These are phyloP conservation scores for Seira ritae DNA, from an alignment of 2,888 invertebrate genomes.

Conservation along the genomic window DNA sequence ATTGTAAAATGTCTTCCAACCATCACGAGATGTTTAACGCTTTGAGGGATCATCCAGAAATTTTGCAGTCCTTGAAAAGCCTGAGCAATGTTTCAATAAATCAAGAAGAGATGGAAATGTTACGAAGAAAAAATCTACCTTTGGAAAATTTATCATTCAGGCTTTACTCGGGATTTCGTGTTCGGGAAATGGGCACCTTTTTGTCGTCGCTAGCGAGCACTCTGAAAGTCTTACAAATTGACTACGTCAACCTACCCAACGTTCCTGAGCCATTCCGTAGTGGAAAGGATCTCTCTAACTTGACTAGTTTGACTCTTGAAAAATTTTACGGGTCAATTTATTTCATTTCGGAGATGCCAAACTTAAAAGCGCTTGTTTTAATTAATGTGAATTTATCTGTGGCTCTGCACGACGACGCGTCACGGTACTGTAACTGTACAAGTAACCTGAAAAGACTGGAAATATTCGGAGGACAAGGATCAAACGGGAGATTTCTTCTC, in stretches of 20 bases:
- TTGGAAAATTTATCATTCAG: constrained; percentile 36
- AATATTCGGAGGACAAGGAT: constrained; percentile 38
- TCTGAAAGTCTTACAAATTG: constrained; percentile 35
- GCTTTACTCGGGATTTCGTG: constrained; percentile 51
- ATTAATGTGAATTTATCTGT: constrained; percentile 52
- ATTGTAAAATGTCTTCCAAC: constrained; percentile 11
- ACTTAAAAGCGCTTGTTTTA: constrained; percentile 32
- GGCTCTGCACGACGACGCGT: constrained; percentile 56
- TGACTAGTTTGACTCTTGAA: constrained; percentile 44
- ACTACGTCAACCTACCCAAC: constrained; percentile 29
- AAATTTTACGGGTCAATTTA: constrained; percentile 56
- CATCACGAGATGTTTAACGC: constrained; percentile 29
- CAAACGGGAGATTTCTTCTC: constrained; percentile 55
- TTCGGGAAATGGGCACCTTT: constrained; percentile 27
- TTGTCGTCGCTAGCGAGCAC: constrained; percentile 30
- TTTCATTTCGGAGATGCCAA: constrained; percentile 44
- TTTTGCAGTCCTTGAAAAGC: constrained; percentile 30
- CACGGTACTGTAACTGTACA: constrained; percentile 6
- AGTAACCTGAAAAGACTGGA: constrained; percentile 34
- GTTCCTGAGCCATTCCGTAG: constrained; percentile 52
- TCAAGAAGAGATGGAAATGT: constrained; percentile 38
- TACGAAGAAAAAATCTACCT: constrained; percentile 19
- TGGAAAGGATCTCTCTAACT: constrained; percentile 48
- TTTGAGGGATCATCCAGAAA: constrained; percentile 5
- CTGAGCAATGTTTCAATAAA: constrained; percentile 20